Conservation (phyloP, 2,888 invertebrate species). For the Machimus atricapillus region DNA sequence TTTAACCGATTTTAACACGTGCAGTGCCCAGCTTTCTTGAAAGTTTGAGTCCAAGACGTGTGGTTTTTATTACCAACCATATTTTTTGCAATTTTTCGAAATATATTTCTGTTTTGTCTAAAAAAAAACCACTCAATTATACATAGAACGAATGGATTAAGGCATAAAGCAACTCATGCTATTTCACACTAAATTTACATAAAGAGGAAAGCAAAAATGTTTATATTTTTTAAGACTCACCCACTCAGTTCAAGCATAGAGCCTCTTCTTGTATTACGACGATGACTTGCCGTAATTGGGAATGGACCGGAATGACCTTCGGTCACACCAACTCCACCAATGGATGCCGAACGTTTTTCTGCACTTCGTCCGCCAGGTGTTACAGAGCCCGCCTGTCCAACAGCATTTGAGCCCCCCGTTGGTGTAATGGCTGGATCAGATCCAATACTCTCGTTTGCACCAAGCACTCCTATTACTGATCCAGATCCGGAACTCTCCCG, state of each 20-base stretch:
- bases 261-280: constrained; percentile 75
- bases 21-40: no score
- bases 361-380: constrained; percentile 54
- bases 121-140: not conserved
- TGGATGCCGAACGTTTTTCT: constrained; percentile 49
- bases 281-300: constrained; percentile 72
- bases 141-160: not conserved
- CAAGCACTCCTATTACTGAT: constrained; percentile 63
- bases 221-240: constrained; percentile 63
- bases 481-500: constrained; percentile 81
- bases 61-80: not conserved
- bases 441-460: constrained; percentile 63
- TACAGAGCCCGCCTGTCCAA: constrained; percentile 53
- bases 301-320: constrained; percentile 68
- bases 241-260: constrained; percentile 84
- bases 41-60: no score
- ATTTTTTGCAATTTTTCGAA: constrained; percentile 18
- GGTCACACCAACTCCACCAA: constrained; percentile 52
- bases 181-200: not conserved
- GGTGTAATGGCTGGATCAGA: constrained; percentile 64
- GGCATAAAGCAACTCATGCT: constrained; percentile 38
- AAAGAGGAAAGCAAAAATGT: not conserved
- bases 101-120: not conserved
- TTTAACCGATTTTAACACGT: no score
- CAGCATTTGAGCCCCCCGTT: constrained; percentile 63